Evolutionary conservation across 2,888 invertebrate genomes (phyloP), one percentile per base, ranked within the genome.

Genomic region (Antheraea yamamai): DNA sequence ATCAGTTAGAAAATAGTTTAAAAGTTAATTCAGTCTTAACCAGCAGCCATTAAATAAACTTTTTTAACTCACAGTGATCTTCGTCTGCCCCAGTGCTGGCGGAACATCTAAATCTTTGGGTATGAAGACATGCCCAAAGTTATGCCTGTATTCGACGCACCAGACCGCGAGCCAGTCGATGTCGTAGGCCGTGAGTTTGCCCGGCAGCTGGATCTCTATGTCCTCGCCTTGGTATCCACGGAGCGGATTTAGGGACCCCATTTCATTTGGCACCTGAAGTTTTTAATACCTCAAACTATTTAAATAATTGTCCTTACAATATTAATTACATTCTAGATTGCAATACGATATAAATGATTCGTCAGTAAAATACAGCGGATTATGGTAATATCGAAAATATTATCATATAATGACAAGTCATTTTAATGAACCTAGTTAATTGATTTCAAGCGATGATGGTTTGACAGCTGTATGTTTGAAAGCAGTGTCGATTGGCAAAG

Each of bases 141-240:
- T 98, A 86, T 98, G 98, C 8, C 97, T 93, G 91, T 97, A 98
- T 85, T 97, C 96, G n/a, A 98, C 97, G 86, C 98, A 98, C 98
- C 98, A 98, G 0, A 98, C 97, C 0, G 98, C 96, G 52, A 98
- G 95, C 98, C 98, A 98, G 91, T 98, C 98, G 82, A 98, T 97
- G 90, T 98, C 98, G 92, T 98, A 97, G 0, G 98, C 98, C 0
- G 98, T 98, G 80, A 98, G 91, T 83, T 96, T 96, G 73, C 97
- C 97, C 0, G 98, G 98, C 75, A 98, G 92, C 85, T 98, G 97
- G 81, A 98, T 97, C 93, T 98, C 98, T 77, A 98, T 98, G 90
- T 98, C 98, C 88, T 98, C 98, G 7, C 98, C 98, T 85, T 98
- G 97, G 91, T 98, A 98, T 8, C 97, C 97, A 12, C 97, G 96